Evolutionary conservation across 2,888 invertebrate genomes (phyloP).

Genomic region (Podabrus alpinus): DNA sequence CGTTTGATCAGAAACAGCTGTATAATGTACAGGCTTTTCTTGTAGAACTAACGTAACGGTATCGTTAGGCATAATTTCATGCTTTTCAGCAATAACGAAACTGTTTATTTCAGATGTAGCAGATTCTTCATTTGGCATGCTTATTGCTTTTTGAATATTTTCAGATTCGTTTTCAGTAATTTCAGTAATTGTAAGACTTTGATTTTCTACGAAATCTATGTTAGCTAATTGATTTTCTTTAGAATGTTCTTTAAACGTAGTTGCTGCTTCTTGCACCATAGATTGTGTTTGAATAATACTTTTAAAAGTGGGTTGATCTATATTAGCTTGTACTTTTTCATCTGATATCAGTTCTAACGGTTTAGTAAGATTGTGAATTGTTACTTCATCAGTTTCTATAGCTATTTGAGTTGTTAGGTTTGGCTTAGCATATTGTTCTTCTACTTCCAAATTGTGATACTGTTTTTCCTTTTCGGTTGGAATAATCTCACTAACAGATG

Average conservation of each 20-base stretch:
- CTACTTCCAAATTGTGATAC: slow-evolving; percentile 42
- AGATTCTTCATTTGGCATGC: slow-evolving; percentile 48
- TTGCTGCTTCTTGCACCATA: slow-evolving; percentile 52
- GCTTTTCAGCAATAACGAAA: slow-evolving; percentile 57
- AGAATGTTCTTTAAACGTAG: slow-evolving; percentile 51
- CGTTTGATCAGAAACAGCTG: slow-evolving; percentile 49
- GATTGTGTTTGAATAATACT: slow-evolving; percentile 55
- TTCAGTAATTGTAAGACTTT: slow-evolving; percentile 57
- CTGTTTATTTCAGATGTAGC: slow-evolving; percentile 51
- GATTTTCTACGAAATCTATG: slow-evolving; percentile 53
- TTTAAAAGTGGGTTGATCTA: slow-evolving; percentile 57
- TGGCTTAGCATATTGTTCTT: slow-evolving; percentile 49
- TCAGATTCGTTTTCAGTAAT: slow-evolving; percentile 58
- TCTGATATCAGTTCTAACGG: slow-evolving; percentile 36
- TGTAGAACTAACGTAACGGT: slow-evolving; percentile 50
- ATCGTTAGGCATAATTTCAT: slow-evolving; percentile 55
- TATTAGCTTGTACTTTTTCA: slow-evolving; percentile 52
- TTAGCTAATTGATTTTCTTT: slow-evolving; percentile 53
- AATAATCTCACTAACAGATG: slow-evolving; percentile 56
- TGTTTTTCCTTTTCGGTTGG: slow-evolving; percentile 58
- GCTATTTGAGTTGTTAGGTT: slow-evolving; percentile 50
- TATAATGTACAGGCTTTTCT: slow-evolving; percentile 44
- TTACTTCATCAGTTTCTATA: slow-evolving; percentile 54
- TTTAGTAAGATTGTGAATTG: slow-evolving; percentile 46
- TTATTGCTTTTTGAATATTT: slow-evolving; percentile 43